These are phyloP conservation scores for Microtus oregoni DNA, from an alignment of 2,113 vertebrate genomes.

Conservation along the genomic window DNA sequence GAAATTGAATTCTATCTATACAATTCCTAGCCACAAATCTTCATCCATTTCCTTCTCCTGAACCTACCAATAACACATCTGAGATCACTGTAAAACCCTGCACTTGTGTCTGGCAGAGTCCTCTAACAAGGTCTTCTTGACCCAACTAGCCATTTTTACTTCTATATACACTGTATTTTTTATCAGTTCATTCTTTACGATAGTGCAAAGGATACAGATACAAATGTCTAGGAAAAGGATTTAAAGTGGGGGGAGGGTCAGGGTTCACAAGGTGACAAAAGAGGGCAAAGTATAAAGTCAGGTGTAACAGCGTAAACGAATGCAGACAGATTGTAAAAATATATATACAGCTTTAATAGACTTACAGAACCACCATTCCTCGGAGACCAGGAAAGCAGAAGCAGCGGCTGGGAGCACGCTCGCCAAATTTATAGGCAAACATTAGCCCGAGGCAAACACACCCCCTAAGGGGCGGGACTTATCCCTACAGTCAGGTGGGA, in stretches of 20 bases:
- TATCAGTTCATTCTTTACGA: conserved; percentile 19
- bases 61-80: neutral
- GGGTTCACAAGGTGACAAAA: conserved; percentile 52
- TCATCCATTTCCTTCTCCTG: neutral
- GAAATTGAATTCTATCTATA: neutral
- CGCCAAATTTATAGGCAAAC: too few species aligned
- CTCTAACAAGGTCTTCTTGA: neutral
- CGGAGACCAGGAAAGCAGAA: too few species aligned
- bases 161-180: neutral
- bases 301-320: too few species aligned
- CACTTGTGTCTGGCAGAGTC: neutral
- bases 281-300: conserved; percentile 27
- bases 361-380: too few species aligned
- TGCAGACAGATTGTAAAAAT: too few species aligned
- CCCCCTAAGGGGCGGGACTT: too few species aligned
- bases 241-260: neutral
- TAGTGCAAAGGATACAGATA: neutral
- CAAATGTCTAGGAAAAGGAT: conserved; percentile 5
- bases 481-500: conserved; percentile 42
- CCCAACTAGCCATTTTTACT: neutral
- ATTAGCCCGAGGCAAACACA: too few species aligned
- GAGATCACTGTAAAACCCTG: neutral
- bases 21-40: neutral
- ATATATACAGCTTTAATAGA: too few species aligned
- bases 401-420: too few species aligned